phyloP scores from a whole-genome alignment of 2,797 vertebrate genomes.

The Loris lydekkerianus region DNA sequence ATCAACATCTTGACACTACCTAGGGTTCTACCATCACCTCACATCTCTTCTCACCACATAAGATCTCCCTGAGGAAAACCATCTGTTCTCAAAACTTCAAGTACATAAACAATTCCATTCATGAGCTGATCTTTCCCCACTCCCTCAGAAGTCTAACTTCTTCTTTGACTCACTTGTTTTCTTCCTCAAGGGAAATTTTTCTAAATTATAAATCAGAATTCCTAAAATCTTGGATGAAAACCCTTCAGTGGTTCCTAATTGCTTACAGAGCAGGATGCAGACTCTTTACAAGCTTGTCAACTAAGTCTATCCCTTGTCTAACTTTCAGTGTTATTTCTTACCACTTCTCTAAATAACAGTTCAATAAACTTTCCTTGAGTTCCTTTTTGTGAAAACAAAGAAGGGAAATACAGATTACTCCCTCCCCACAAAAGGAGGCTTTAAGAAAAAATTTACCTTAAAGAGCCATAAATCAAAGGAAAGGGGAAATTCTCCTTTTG shows the following conservation, averaged over 20 bases:
- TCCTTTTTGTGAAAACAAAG: conserved; percentile 13
- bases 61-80: not conserved
- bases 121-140: not conserved
- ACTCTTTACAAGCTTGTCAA: not conserved
- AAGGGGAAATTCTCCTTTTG: not conserved
- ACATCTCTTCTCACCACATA: not conserved
- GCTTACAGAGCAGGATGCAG: not conserved
- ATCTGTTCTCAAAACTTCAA: not conserved
- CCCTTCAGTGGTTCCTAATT: not conserved
- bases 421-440: not conserved
- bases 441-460: not conserved
- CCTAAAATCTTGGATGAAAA: not conserved
- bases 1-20: not conserved
- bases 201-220: not conserved
- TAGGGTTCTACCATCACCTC: not conserved
- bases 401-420: not conserved
- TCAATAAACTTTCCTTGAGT: not conserved
- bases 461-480: not conserved
- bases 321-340: not conserved
- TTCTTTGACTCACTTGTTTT: not conserved
- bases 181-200: not conserved
- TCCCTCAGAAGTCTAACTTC: not conserved
- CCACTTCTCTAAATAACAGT: not conserved
- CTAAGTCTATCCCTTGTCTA: not conserved
- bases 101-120: not conserved